Percentiles rank a stretch among this genome's conserved stretches.
Conservation (phyloP, 2,113 vertebrate genomes). For the Hyperopisus bebe region DNA sequence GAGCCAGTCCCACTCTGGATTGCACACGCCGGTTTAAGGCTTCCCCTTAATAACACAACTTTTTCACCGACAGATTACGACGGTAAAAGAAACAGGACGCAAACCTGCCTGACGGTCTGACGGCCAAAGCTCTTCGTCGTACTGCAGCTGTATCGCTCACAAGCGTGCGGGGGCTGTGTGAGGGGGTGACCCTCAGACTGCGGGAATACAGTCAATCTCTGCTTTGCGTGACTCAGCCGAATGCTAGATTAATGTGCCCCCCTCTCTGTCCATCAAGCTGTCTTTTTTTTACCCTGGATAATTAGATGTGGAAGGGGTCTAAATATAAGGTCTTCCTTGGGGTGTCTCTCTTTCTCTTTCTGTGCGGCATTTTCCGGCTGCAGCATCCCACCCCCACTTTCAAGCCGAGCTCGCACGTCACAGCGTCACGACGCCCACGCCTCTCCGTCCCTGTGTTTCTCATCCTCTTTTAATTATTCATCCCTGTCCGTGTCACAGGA, state of each 20-base stretch:
- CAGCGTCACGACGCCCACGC: conserved; percentile 20
- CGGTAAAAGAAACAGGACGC: neutral
- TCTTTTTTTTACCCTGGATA: conserved; percentile 16
- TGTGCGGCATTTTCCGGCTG: neutral
- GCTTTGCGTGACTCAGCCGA: conserved; percentile 28
- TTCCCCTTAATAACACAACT: neutral
- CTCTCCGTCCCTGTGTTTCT: conserved; percentile 15
- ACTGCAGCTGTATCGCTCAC: neutral
- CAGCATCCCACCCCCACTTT: neutral
- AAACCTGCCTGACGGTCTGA: neutral
- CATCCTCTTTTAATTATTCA: conserved; percentile 21
- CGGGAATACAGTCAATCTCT: conserved; percentile 27
- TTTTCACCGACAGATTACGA: neutral
- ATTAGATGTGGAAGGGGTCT: neutral
- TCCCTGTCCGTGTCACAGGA: conserved; percentile 17
- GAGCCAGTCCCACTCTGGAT: neutral
- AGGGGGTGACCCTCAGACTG: conserved; percentile 11
- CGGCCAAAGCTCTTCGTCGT: neutral
- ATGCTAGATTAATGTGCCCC: conserved; percentile 27
- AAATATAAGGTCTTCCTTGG: conserved; percentile 20
- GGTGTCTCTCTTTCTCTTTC: conserved; percentile 1
- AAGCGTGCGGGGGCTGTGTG: conserved; percentile 1
- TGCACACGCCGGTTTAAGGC: neutral
- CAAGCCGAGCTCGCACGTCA: neutral
- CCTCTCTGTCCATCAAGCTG: conserved; percentile 28